Conservation (phyloP, 2,113 vertebrate genomes). For the Uropsilus gracilis region DNA sequence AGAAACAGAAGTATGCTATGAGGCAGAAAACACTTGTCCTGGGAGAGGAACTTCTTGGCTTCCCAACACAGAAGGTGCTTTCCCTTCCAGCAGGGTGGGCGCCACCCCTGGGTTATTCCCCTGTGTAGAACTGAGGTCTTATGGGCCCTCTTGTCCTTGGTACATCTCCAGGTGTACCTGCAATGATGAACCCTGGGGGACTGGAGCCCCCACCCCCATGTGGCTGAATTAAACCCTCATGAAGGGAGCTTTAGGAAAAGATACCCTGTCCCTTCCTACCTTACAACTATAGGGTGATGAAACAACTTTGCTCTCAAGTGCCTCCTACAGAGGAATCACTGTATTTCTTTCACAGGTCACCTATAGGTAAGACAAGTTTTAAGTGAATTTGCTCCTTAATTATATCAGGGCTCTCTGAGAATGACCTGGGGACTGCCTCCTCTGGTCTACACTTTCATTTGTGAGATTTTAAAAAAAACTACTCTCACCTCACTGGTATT, state of each 20-base stretch:
- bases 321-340: neutral
- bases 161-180: neutral
- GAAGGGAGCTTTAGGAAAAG: neutral
- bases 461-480: constrained; percentile 1
- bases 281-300: neutral
- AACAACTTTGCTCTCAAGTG: neutral
- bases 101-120: neutral
- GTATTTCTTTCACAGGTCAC: neutral
- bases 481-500: neutral
- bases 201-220: neutral
- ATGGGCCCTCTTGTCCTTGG: neutral
- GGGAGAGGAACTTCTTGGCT: neutral
- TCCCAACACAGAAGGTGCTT: neutral
- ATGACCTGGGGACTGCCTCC: neutral
- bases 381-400: neutral
- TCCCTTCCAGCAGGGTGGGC: neutral
- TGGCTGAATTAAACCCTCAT: neutral
- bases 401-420: neutral
- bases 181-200: neutral
- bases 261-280: neutral
- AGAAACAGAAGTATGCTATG: neutral
- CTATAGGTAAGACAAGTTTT: neutral
- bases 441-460: constrained; percentile 25
- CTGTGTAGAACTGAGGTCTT: neutral
- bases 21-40: neutral